Evolutionary conservation across 2,113 vertebrate genomes (phyloP).

Genomic region (Scophthalmus maximus): DNA sequence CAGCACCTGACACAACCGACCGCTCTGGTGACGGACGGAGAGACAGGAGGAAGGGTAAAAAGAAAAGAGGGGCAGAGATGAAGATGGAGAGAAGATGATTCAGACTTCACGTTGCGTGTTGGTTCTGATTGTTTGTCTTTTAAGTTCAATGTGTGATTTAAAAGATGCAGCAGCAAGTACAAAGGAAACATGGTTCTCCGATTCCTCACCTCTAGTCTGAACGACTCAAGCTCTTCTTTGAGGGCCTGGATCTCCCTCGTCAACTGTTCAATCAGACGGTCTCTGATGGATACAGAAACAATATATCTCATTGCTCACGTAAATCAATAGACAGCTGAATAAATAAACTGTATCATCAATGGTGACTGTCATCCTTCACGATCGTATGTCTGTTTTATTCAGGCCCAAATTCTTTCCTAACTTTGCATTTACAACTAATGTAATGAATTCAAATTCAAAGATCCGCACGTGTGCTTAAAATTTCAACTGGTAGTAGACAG

Average conservation of each 20-base stretch:
- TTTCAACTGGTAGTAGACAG: no score
- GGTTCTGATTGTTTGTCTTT: no score
- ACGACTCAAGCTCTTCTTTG: constrained; percentile 89
- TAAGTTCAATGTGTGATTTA: neutral
- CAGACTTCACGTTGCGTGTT: no score
- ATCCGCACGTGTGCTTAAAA: no score
- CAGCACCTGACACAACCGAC: constrained; percentile 86
- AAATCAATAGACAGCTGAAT: neutral
- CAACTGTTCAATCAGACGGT: constrained; percentile 90
- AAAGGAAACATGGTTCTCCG: neutral
- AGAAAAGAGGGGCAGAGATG: neutral
- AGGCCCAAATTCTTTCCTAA: no score
- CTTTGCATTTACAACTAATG: no score
- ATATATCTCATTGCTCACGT: neutral
- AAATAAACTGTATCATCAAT: no score
- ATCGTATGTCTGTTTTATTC: no score
- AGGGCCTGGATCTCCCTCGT: constrained; percentile 88
- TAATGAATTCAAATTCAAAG: no score
- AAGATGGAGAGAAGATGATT: neutral
- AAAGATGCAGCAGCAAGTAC: neutral
- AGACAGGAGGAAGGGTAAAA: neutral
- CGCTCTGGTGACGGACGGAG: constrained; percentile 78
- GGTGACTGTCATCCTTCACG: neutral
- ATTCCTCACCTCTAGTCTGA: constrained; percentile 88
- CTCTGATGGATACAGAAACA: constrained; percentile 81